phyloP scores from a whole-genome alignment of 2,888 invertebrate genomes.

The Orthonevra nobilis region DNA sequence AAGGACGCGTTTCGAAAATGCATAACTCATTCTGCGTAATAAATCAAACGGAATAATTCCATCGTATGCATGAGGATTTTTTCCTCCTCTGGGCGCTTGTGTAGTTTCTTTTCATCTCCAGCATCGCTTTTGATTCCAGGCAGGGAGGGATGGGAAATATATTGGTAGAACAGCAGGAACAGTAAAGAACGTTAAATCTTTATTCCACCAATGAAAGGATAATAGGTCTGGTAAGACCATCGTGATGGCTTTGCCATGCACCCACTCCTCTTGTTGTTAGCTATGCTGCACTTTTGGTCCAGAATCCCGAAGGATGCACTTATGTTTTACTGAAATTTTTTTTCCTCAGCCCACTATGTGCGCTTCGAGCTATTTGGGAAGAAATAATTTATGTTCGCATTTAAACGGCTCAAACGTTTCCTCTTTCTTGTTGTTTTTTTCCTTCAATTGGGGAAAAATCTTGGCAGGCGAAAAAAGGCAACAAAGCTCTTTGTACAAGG shows the following conservation, averaged over 20 bases:
- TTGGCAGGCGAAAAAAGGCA: slow-evolving; percentile 4
- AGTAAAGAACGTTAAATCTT: slow-evolving; percentile 62
- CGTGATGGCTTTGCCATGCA: too few relatives aligned
- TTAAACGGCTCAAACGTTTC: slow-evolving; percentile 29
- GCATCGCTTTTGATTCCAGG: slow-evolving; percentile 4
- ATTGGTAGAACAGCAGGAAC: slow-evolving; percentile 42
- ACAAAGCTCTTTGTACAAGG: slow-evolving; percentile 16
- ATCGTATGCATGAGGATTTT: slow-evolving; percentile 54
- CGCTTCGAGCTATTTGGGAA: slow-evolving; percentile 13
- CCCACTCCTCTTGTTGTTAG: background rate
- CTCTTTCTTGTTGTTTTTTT: slow-evolving; percentile 9
- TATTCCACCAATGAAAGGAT: slow-evolving; percentile 62
- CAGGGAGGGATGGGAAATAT: slow-evolving; percentile 29
- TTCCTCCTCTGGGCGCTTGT: background rate
- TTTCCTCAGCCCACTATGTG: background rate
- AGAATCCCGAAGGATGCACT: slow-evolving; percentile 52
- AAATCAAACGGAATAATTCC: slow-evolving; percentile 67
- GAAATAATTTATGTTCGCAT: slow-evolving; percentile 52
- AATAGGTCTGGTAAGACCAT: slow-evolving; percentile 40
- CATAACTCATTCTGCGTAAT: slow-evolving; percentile 68
- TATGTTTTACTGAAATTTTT: slow-evolving; percentile 24
- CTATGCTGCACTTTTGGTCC: slow-evolving; percentile 12
- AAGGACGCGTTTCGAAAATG: slow-evolving; percentile 64
- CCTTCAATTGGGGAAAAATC: slow-evolving; percentile 23
- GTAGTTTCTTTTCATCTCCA: background rate